phyloP scores from a whole-genome alignment of 2,113 vertebrate species.

The Oncorhynchus clarkii region DNA sequence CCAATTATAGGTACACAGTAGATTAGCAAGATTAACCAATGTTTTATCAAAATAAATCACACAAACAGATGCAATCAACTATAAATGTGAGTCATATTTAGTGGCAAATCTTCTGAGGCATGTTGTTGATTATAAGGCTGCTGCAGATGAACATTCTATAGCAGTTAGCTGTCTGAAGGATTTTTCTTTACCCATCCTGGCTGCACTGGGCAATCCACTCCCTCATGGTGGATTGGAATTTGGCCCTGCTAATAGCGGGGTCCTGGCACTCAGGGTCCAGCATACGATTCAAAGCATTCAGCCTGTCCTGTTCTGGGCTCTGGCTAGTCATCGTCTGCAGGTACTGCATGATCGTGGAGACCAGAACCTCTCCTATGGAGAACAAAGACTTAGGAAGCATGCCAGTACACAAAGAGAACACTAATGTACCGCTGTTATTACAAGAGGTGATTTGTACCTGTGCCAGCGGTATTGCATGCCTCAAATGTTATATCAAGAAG shows the following conservation, averaged over 20 bases:
- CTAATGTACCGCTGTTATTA: neutral
- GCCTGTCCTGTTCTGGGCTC: conserved; percentile 57
- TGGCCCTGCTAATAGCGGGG: conserved; percentile 60
- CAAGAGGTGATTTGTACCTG: conserved; percentile 52
- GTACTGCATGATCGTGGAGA: conserved; percentile 68
- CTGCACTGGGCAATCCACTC: conserved; percentile 71
- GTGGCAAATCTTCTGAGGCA: no score
- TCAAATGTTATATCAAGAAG: conserved; percentile 75
- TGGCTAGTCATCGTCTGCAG: conserved; percentile 68
- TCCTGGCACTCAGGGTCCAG: conserved; percentile 66
- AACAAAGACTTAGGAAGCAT: conserved; percentile 4
- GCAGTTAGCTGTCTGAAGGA: neutral
- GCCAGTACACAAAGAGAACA: neutral
- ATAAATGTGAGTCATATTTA: neutral
- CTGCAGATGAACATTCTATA: neutral
- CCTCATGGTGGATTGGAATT: conserved; percentile 69
- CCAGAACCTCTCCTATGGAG: conserved; percentile 61
- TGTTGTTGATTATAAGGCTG: neutral
- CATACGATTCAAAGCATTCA: conserved; percentile 54
- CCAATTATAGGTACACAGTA: neutral
- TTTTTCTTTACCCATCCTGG: conserved; percentile 60
- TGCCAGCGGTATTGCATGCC: conserved; percentile 57
- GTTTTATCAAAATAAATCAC: no score
- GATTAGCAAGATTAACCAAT: no score
- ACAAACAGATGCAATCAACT: no score